Evolutionary conservation across 2,888 invertebrate species (phyloP).

Genomic region (Tenthredo livida): DNA sequence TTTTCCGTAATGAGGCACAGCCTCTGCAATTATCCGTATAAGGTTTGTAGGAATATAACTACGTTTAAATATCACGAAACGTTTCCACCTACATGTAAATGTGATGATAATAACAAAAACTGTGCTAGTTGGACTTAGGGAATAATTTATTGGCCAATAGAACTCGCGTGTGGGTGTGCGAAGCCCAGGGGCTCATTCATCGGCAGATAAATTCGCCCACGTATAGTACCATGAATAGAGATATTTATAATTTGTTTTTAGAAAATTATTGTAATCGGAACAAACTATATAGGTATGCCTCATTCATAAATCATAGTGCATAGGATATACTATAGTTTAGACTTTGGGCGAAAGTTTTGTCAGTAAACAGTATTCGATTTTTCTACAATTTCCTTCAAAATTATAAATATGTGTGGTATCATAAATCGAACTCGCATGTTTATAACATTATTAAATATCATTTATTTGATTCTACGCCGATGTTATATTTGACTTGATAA

Average conservation of each 20-base stretch:
- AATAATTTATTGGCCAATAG: constrained; percentile 70
- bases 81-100: constrained; percentile 47
- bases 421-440: not conserved
- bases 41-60: constrained; percentile 15
- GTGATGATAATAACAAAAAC: constrained; percentile 62
- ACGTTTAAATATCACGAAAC: constrained; percentile 37
- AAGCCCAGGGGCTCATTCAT: constrained; percentile 40
- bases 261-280: constrained; percentile 21
- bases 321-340: not conserved
- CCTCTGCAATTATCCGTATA: constrained; percentile 38
- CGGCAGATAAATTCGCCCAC: constrained; percentile 35
- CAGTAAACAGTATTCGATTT: not conserved
- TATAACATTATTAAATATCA: not conserved
- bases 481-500: not conserved
- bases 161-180: constrained; percentile 70
- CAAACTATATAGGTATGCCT: constrained; percentile 9
- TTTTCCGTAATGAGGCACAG: constrained; percentile 14
- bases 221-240: not conserved
- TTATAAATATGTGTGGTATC: not conserved
- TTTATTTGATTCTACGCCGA: not conserved
- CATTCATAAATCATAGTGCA: not conserved
- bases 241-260: not conserved
- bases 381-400: not conserved
- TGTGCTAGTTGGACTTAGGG: constrained; percentile 48
- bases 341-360: not conserved